These are phyloP conservation scores for Sebastes minor DNA, from an alignment of 2,797 vertebrate species.

Conservation along the genomic window DNA sequence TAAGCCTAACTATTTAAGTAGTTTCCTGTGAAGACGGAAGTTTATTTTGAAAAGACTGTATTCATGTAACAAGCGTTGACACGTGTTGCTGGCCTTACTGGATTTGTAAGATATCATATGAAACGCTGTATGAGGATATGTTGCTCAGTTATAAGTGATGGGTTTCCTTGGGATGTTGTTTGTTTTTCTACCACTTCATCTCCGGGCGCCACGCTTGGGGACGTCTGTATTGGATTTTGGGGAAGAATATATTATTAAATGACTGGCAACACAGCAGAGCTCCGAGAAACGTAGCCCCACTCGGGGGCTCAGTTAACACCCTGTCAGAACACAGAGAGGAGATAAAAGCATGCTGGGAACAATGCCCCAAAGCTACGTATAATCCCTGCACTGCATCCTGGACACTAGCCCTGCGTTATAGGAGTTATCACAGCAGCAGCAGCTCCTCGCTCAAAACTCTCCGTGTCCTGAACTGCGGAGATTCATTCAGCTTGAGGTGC, in stretches of 20 bases:
- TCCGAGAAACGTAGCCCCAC: background rate
- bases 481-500: constrained; percentile 42
- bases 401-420: constrained; percentile 39
- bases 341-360: constrained; percentile 64
- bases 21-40: no score
- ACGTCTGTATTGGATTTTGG: constrained; percentile 43
- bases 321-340: constrained; percentile 52
- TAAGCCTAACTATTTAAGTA: no score
- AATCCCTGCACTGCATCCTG: constrained; percentile 62
- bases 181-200: background rate
- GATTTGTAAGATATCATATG: no score
- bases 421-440: constrained; percentile 45
- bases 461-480: constrained; percentile 18
- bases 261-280: constrained; percentile 25
- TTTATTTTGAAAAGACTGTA: no score
- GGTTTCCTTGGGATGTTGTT: background rate
- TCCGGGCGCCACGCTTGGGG: background rate
- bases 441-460: constrained; percentile 31
- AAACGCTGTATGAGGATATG: no score
- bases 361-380: constrained; percentile 56
- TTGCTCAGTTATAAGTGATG: constrained; percentile 4
- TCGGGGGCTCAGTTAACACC: constrained; percentile 48
- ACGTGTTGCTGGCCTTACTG: no score
- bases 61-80: no score
- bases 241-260: constrained; percentile 43